Evolutionary conservation across 2,797 vertebrate genomes (phyloP), one percentile per base, ranked within the genome.

Genomic region (Crocodylus rhombifer): DNA sequence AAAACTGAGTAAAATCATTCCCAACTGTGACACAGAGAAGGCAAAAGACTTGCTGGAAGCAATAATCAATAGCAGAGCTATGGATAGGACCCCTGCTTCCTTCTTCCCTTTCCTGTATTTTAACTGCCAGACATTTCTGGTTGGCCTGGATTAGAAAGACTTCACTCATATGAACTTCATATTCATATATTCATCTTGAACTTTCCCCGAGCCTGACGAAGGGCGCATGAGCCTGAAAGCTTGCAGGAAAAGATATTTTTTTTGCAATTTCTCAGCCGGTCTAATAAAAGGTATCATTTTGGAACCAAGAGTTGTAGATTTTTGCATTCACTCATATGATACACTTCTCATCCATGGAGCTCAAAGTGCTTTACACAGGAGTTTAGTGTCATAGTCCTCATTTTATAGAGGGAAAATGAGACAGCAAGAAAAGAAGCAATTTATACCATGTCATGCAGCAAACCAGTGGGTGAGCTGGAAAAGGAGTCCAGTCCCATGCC

Each of bases 351-450:
- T 1, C 15, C 14, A 4, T 28, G 73, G 23, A 6, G n/a, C n/a
- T 62, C 12, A 6, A 10, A 11, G 2, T 14, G 3, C 11, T 20
- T 36, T 4, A 14, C 65, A 6, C 6, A 42, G 51, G 17, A 78
- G 17, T 4, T 1, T 4, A n/a, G 17, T 11, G 1, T 55, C 60
- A 86, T 7, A 7, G 5, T 62, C 56, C 13, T 60, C 60, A 8
- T 67, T 81, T 67, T 81, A 16, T 13, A 57, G n/a, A 62, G 65
- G 14, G 63, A 81, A 57, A 81, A 18, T 82, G 88, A 25, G 85
- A 25, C 80, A 51, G 4, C 5, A 42, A 20, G 13, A 2, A 3
- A 51, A 12, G 33, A 57, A 0, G 0, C 8, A 20, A 75, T 25
- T 30, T 56, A 77, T 7, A 0, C 28, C 64, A 1, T 17, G 20